Percentiles rank a stretch among this genome's conserved stretches.
phyloP scores from a whole-genome alignment of 2,797 vertebrate species.

The Oophaga sylvatica region DNA sequence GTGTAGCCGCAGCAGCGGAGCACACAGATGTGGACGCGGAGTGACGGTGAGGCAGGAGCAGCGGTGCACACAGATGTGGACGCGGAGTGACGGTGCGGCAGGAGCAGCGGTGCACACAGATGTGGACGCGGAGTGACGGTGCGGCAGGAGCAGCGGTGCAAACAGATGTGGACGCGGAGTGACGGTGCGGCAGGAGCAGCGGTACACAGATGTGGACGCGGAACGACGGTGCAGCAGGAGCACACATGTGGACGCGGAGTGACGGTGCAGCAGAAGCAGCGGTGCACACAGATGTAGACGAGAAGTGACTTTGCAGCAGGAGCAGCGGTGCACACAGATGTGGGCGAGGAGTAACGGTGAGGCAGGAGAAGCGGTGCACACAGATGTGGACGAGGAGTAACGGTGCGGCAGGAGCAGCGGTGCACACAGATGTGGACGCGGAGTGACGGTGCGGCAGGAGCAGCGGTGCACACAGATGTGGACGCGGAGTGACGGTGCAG shows the following conservation, averaged over 20 bases:
- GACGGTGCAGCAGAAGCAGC: not conserved
- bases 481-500: too few species aligned
- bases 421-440: too few species aligned
- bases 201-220: not conserved
- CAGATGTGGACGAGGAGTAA: too few species aligned
- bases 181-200: not conserved
- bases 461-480: too few species aligned
- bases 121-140: slow-evolving; percentile 14
- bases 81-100: not conserved
- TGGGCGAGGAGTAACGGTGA: too few species aligned
- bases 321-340: too few species aligned
- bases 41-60: not conserved
- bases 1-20: not conserved
- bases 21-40: not conserved
- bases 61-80: not conserved
- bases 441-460: too few species aligned
- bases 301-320: too few species aligned
- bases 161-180: slow-evolving; percentile 1
- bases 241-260: slow-evolving; percentile 1
- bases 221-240: not conserved
- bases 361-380: too few species aligned
- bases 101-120: not conserved
- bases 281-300: not conserved
- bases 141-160: not conserved
- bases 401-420: too few species aligned